Percentiles rank a stretch among this genome's conserved stretches.
Conservation (phyloP, 64 coral and sea anemone genomes). For the Dendrophyllia cribrosa region DNA sequence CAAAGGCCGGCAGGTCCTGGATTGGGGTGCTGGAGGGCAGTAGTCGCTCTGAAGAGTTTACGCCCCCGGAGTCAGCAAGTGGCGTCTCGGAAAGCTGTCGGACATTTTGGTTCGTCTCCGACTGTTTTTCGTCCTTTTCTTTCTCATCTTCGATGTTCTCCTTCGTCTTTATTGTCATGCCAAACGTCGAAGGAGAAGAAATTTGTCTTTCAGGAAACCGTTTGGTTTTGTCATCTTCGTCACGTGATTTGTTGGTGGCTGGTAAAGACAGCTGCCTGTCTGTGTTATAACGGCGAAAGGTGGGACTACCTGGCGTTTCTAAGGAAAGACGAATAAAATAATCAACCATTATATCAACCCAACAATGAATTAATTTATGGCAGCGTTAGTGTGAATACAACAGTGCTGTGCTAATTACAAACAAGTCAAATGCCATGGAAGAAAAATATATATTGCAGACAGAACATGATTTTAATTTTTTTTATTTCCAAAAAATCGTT, state of each 20-base stretch:
- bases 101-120: not conserved
- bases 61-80: not conserved
- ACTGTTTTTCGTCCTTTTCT: conserved; percentile 37
- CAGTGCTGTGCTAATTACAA: no score
- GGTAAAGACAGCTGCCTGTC: conserved; percentile 29
- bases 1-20: conserved; percentile 17
- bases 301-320: conserved; percentile 42
- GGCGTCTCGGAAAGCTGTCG: not conserved
- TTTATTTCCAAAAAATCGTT: no score
- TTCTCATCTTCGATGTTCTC: conserved; percentile 21
- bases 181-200: conserved; percentile 17
- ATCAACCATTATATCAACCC: not conserved
- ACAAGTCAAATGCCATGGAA: no score
- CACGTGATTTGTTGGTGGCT: conserved; percentile 16
- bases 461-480: no score
- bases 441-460: no score
- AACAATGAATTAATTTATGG: not conserved
- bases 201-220: conserved; percentile 16
- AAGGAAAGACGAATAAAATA: not conserved
- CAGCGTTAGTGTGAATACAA: not conserved
- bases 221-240: conserved; percentile 19
- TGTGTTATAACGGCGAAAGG: not conserved
- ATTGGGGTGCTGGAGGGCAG: conserved; percentile 1
- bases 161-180: not conserved
- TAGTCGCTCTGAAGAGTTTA: conserved; percentile 27